These are phyloP conservation scores for Laspeyria flexula DNA, from an alignment of 2,888 invertebrate genomes.

Conservation along the genomic window DNA sequence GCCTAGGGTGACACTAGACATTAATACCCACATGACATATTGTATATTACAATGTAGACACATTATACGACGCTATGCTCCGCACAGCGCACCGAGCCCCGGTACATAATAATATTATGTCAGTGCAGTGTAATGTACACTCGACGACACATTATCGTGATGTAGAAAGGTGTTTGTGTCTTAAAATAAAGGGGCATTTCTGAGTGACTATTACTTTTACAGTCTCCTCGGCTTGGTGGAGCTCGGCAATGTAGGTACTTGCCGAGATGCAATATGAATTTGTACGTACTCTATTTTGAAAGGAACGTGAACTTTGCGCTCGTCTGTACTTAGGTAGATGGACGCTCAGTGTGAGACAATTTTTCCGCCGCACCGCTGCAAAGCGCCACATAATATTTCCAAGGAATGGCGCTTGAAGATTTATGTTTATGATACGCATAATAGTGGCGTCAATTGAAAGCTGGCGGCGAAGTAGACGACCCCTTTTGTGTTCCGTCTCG, in stretches of 20 bases:
- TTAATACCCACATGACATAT: slow-evolving; percentile 53
- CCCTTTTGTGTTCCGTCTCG: slow-evolving; percentile 51
- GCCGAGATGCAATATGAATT: slow-evolving; percentile 29
- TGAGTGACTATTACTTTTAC: slow-evolving; percentile 42
- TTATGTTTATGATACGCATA: slow-evolving; percentile 66
- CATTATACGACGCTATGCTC: slow-evolving; percentile 49
- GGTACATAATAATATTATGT: slow-evolving; percentile 55
- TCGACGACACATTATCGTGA: slow-evolving; percentile 51
- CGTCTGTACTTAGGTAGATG: slow-evolving; percentile 29
- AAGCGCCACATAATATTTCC: slow-evolving; percentile 58
- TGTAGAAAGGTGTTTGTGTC: slow-evolving; percentile 46
- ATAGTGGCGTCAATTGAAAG: slow-evolving; percentile 65
- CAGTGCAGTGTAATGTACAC: slow-evolving; percentile 54
- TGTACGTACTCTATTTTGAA: slow-evolving; percentile 25
- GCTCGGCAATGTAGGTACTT: slow-evolving; percentile 13
- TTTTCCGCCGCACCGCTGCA: slow-evolving; percentile 49
- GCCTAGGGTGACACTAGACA: slow-evolving; percentile 51
- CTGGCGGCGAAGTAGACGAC: slow-evolving; percentile 48
- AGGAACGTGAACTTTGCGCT: slow-evolving; percentile 35
- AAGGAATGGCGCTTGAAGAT: slow-evolving; percentile 57
- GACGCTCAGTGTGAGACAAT: slow-evolving; percentile 45
- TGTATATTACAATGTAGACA: slow-evolving; percentile 52
- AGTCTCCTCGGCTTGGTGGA: slow-evolving; percentile 20
- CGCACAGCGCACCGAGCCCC: slow-evolving; percentile 39
- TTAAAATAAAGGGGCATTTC: slow-evolving; percentile 46